Evolutionary conservation across 2,113 vertebrate genomes (phyloP).

Genomic region (Triplophysa dalaica): DNA sequence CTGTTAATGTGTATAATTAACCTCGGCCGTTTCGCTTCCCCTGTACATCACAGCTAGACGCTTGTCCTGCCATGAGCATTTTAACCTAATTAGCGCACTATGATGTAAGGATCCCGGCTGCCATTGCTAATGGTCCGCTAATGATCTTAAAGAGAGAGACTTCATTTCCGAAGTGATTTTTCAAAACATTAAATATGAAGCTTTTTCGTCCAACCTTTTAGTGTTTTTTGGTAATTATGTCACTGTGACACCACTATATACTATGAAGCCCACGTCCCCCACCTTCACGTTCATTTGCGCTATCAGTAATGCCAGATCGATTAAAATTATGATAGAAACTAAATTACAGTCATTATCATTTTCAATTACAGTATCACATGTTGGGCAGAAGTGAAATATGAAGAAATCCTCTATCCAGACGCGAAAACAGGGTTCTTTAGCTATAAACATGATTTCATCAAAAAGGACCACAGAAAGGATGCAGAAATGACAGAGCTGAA

Average conservation of each 20-base stretch:
- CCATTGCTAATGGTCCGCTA: slow-evolving; percentile 60
- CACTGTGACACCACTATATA: slow-evolving; percentile 30
- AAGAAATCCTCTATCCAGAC: neutral
- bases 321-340: slow-evolving; percentile 34
- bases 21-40: slow-evolving; percentile 54
- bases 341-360: slow-evolving; percentile 32
- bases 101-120: slow-evolving; percentile 60
- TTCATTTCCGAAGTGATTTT: slow-evolving; percentile 62
- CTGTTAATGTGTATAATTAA: slow-evolving; percentile 60
- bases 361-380: slow-evolving; percentile 23
- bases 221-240: slow-evolving; percentile 45
- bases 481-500: too few species aligned
- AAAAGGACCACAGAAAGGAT: neutral
- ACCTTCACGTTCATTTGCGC: slow-evolving; percentile 13
- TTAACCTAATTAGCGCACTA: slow-evolving; percentile 60
- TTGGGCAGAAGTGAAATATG: neutral
- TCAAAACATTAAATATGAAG: slow-evolving; percentile 55
- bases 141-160: slow-evolving; percentile 59
- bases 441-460: neutral
- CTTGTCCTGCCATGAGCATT: slow-evolving; percentile 58
- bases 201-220: slow-evolving; percentile 42
- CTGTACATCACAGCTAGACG: slow-evolving; percentile 56
- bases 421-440: neutral
- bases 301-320: slow-evolving; percentile 39
- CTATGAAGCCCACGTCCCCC: slow-evolving; percentile 5